Evolutionary conservation across 2,113 vertebrate species (phyloP).

Genomic region (Craseonycteris thonglongyai): DNA sequence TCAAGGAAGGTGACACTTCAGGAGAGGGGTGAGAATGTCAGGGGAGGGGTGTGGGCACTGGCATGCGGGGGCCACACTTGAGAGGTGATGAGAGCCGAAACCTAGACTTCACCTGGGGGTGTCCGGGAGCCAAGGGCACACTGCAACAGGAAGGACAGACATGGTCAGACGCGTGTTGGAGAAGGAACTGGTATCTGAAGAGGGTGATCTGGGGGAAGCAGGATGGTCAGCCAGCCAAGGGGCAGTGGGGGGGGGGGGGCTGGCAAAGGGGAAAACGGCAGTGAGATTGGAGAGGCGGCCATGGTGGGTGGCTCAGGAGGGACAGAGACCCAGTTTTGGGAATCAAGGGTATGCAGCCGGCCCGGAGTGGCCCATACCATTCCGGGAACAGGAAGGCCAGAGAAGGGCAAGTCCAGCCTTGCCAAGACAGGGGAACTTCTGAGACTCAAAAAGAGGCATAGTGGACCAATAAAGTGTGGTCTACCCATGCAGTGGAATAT

Average conservation of each 20-base stretch:
- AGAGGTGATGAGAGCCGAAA: not conserved
- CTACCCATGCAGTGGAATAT: not conserved
- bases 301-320: not conserved
- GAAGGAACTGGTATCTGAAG: not conserved
- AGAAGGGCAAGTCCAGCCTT: not conserved
- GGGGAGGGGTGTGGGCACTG: no score
- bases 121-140: not conserved
- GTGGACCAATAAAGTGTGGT: not conserved
- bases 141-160: not conserved
- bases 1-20: no score
- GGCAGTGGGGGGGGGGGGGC: not conserved
- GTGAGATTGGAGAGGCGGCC: not conserved
- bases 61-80: not conserved
- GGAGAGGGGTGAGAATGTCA: not conserved
- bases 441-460: not conserved
- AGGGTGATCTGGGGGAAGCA: not conserved
- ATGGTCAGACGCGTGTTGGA: rapidly evolving
- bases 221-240: not conserved
- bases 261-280: not conserved
- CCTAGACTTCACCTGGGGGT: not conserved
- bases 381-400: not conserved
- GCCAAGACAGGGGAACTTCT: not conserved
- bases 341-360: not conserved
- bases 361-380: not conserved
- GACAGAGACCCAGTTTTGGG: not conserved